Percentiles rank a stretch among this genome's conserved stretches.
Evolutionary conservation across 2,888 invertebrate species (phyloP).

Genomic region (Megaustenia siamemsis): DNA sequence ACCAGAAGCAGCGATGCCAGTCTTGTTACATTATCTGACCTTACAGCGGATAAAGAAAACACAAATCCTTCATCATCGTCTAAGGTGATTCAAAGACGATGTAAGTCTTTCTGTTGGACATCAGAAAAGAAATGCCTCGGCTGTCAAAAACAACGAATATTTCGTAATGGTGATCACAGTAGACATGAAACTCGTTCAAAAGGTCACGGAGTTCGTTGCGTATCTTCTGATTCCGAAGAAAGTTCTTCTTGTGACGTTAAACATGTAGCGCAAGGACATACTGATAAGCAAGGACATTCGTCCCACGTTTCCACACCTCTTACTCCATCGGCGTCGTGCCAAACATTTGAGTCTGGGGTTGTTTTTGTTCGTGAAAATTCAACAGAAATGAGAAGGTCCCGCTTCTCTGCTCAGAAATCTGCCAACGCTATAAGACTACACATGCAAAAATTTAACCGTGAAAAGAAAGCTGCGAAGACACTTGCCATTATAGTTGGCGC

Average conservation of each 20-base stretch:
- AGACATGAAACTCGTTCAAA: not conserved
- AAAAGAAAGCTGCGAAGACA: constrained; percentile 97
- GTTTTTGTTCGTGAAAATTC: constrained; percentile 23
- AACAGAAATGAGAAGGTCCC: constrained; percentile 10
- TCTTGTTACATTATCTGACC: constrained; percentile 20
- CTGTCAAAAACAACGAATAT: not conserved
- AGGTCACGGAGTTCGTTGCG: not conserved
- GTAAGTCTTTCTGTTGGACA: constrained; percentile 42
- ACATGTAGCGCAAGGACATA: not conserved
- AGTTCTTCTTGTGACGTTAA: constrained; percentile 38
- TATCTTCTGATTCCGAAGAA: constrained; percentile 45
- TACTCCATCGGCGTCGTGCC: constrained; percentile 12
- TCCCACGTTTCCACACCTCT: not conserved
- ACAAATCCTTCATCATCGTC: not conserved
- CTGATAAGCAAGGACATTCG: not conserved
- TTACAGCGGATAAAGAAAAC: not conserved
- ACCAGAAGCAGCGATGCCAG: constrained; percentile 43
- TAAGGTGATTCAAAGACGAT: not conserved
- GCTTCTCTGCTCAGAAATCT: constrained; percentile 54
- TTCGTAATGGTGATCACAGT: constrained; percentile 18
- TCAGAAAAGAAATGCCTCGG: constrained; percentile 24
- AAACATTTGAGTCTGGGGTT: constrained; percentile 17
- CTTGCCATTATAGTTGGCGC: constrained; percentile 97
- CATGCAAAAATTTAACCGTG: constrained; percentile 91
- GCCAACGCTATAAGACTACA: constrained; percentile 89